Conservation (phyloP, 2,888 invertebrate species). For the Caenorhabditis auriculariae region DNA sequence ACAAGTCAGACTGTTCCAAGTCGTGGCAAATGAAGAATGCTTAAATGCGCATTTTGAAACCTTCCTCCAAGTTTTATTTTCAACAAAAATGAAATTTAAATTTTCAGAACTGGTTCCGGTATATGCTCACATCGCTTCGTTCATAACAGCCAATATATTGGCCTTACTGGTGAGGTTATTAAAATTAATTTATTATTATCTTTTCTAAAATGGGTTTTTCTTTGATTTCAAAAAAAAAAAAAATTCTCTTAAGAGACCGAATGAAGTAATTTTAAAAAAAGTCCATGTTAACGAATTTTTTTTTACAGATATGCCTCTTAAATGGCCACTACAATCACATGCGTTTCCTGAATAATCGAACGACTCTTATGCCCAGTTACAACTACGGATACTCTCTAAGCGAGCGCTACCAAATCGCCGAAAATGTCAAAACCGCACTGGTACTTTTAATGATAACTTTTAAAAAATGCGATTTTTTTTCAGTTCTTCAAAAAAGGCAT, state of each 20-base stretch:
- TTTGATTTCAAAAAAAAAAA: too few relatives aligned
- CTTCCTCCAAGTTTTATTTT: too few relatives aligned
- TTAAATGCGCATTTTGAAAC: too few relatives aligned
- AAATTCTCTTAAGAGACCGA: too few relatives aligned
- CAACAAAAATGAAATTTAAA: neutral
- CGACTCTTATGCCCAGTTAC: slow-evolving; percentile 8
- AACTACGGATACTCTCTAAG: slow-evolving; percentile 22
- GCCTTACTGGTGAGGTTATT: slow-evolving; percentile 23
- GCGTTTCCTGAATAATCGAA: slow-evolving; percentile 18
- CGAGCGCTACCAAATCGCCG: slow-evolving; percentile 32
- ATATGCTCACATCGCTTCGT: slow-evolving; percentile 17
- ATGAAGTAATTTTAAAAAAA: neutral
- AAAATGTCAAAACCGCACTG: slow-evolving; percentile 33
- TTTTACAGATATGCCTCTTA: slow-evolving; percentile 20
- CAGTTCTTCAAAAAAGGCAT: slow-evolving; percentile 39
- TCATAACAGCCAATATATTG: slow-evolving; percentile 20
- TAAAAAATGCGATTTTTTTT: slow-evolving; percentile 1
- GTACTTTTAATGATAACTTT: slow-evolving; percentile 4
- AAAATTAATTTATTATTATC: neutral
- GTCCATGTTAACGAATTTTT: neutral
- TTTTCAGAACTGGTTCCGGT: slow-evolving; percentile 27
- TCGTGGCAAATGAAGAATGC: too few relatives aligned
- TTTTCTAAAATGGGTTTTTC: neutral
- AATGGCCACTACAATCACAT: slow-evolving; percentile 29
- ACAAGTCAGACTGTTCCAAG: too few relatives aligned